phyloP scores from a whole-genome alignment of 2,113 vertebrate genomes.

The Pipra filicauda region DNA sequence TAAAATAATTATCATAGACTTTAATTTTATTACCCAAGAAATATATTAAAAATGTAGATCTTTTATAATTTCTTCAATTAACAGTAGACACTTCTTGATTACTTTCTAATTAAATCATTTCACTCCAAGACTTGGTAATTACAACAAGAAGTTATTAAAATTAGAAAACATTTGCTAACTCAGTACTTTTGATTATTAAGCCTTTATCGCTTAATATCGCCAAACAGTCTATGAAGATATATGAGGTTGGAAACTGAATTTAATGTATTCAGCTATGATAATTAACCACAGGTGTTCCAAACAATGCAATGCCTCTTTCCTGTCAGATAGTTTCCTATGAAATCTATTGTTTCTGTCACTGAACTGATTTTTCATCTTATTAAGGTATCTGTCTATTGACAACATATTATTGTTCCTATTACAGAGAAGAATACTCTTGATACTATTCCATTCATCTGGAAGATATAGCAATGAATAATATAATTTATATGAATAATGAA shows the following conservation, averaged over 20 bases:
- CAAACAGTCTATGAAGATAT: slow-evolving; percentile 80
- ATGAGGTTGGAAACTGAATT: slow-evolving; percentile 74
- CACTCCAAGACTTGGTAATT: slow-evolving; percentile 85
- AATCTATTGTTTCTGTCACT: slow-evolving; percentile 70
- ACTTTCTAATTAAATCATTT: slow-evolving; percentile 89
- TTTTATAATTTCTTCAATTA: slow-evolving; percentile 89
- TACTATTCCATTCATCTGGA: background rate
- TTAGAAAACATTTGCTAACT: slow-evolving; percentile 87
- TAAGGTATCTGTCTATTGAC: slow-evolving; percentile 6
- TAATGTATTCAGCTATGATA: slow-evolving; percentile 77
- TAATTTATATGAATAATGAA: background rate
- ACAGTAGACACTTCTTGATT: slow-evolving; percentile 86
- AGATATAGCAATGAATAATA: background rate
- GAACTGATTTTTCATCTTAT: slow-evolving; percentile 24
- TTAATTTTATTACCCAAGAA: slow-evolving; percentile 80
- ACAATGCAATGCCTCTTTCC: slow-evolving; percentile 62
- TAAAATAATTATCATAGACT: slow-evolving; percentile 81
- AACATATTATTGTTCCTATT: slow-evolving; percentile 19
- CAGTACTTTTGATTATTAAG: slow-evolving; percentile 86
- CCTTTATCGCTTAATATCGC: slow-evolving; percentile 79
- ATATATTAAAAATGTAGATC: slow-evolving; percentile 86
- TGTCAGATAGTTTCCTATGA: slow-evolving; percentile 61
- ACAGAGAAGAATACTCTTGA: background rate
- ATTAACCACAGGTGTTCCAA: slow-evolving; percentile 81
- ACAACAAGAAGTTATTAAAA: slow-evolving; percentile 88